Percentiles rank a stretch among this genome's conserved stretches.
These are phyloP conservation scores for Abramis brama DNA, from an alignment of 2,113 vertebrate species.

Conservation along the genomic window DNA sequence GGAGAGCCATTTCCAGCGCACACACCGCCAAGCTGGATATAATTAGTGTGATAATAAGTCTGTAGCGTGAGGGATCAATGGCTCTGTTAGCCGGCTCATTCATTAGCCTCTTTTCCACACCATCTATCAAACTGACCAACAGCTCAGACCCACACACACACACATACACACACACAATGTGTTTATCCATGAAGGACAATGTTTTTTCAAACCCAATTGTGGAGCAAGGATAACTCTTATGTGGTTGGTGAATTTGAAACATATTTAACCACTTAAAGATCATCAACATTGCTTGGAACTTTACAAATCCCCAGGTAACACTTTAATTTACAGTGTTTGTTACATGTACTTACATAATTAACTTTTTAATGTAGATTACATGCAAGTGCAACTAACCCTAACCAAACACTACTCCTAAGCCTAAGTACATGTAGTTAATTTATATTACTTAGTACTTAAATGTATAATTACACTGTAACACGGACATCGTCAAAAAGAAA, in stretches of 20 bases:
- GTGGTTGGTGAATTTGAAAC: not conserved
- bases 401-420: too few species aligned
- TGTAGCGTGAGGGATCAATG: conserved; percentile 59
- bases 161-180: not conserved
- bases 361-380: too few species aligned
- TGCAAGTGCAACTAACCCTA: too few species aligned
- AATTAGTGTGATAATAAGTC: conserved; percentile 71
- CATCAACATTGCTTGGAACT: not conserved
- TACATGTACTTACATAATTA: too few species aligned
- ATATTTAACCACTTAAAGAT: not conserved
- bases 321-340: too few species aligned
- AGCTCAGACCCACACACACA: not conserved
- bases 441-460: too few species aligned
- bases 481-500: too few species aligned
- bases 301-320: too few species aligned
- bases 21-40: conserved; percentile 52
- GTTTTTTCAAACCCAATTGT: not conserved
- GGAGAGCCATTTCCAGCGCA: not conserved
- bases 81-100: conserved; percentile 64
- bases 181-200: conserved; percentile 1
- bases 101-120: conserved; percentile 67
- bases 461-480: too few species aligned
- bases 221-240: not conserved
- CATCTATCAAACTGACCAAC: conserved; percentile 53
- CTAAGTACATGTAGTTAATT: too few species aligned